Evolutionary conservation across 1,140 invertebrate species (phyloP).

Genomic region (Drosophila biarmipes): DNA sequence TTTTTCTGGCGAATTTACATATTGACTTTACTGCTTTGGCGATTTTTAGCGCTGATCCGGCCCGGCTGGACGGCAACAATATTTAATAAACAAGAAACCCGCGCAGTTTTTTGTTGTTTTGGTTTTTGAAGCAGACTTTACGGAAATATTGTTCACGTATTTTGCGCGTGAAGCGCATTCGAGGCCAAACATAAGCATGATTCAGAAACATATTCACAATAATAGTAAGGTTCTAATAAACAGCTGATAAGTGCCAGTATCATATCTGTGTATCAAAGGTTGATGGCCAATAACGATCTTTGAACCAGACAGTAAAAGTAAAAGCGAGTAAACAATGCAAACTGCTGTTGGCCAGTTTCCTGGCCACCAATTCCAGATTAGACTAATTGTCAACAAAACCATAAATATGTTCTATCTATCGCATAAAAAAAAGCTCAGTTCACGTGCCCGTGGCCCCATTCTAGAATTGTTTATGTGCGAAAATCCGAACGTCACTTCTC

Average conservation of each 20-base stretch:
- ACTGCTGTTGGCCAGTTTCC: conserved; percentile 4
- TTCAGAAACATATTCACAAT: conserved; percentile 11
- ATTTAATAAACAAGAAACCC: conserved; percentile 40
- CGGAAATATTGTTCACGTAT: conserved; percentile 55
- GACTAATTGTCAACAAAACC: conserved; percentile 43
- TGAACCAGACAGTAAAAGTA: conserved; percentile 27
- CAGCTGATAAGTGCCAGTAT: conserved; percentile 7
- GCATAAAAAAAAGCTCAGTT: conserved; percentile 12
- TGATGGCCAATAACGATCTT: conserved; percentile 50
- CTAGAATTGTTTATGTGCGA: conserved; percentile 19
- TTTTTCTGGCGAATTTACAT: conserved; percentile 37
- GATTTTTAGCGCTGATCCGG: conserved; percentile 24
- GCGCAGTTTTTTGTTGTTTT: conserved; percentile 37
- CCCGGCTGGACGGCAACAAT: conserved; percentile 18
- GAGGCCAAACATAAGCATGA: conserved; percentile 53
- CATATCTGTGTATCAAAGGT: conserved; percentile 16
- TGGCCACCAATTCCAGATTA: conserved; percentile 25
- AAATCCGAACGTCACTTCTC: conserved; percentile 5
- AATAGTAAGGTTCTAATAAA: conserved; percentile 20
- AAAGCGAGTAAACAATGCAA: conserved; percentile 27
- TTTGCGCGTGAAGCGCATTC: conserved; percentile 36
- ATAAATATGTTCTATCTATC: conserved; percentile 35
- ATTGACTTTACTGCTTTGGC: conserved; percentile 37
- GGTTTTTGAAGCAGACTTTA: conserved; percentile 24
- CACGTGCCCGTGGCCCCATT: conserved; percentile 32